Conservation (phyloP, 37 sponge, comb jelly and placozoan genomes). For the Geodia barretti region DNA sequence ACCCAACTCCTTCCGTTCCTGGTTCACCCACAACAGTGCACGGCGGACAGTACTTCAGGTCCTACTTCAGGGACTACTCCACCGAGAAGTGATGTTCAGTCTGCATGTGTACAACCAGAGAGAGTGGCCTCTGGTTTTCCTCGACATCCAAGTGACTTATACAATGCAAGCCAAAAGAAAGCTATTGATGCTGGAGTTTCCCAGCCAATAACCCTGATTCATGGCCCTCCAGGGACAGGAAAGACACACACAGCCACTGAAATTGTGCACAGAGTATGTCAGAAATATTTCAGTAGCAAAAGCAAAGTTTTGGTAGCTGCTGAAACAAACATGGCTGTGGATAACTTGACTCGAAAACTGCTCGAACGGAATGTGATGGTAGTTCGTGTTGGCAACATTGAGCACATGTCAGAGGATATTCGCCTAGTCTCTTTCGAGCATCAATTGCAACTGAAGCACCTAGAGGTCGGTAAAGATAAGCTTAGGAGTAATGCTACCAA, state of each 20-base stretch:
- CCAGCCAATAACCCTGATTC: conserved; percentile 65
- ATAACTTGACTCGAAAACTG: conserved; percentile 57
- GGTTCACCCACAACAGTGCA: conserved; percentile 7
- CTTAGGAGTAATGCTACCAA: not conserved
- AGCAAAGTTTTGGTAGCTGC: conserved; percentile 63
- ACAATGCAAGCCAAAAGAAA: conserved; percentile 56
- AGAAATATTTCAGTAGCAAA: not conserved
- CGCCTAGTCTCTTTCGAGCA: conserved; percentile 47
- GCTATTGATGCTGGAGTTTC: conserved; percentile 58
- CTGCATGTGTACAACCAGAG: not conserved
- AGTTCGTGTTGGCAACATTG: conserved; percentile 56
- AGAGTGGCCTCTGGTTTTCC: not conserved
- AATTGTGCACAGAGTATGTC: conserved; percentile 41
- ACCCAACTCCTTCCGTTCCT: conserved; percentile 13
- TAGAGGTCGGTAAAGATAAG: conserved; percentile 35
- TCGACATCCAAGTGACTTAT: not conserved
- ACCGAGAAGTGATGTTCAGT: not conserved
- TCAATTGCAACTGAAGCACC: conserved; percentile 49
- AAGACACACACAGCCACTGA: conserved; percentile 75
- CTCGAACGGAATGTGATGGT: conserved; percentile 31
- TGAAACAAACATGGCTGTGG: conserved; percentile 78
- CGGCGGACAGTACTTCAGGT: not conserved
- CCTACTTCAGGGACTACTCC: not conserved
- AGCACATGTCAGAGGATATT: conserved; percentile 35
- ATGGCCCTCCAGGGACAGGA: conserved; percentile 90